Conservation (phyloP, 2,113 vertebrate species). For the Platysteira castanea region DNA sequence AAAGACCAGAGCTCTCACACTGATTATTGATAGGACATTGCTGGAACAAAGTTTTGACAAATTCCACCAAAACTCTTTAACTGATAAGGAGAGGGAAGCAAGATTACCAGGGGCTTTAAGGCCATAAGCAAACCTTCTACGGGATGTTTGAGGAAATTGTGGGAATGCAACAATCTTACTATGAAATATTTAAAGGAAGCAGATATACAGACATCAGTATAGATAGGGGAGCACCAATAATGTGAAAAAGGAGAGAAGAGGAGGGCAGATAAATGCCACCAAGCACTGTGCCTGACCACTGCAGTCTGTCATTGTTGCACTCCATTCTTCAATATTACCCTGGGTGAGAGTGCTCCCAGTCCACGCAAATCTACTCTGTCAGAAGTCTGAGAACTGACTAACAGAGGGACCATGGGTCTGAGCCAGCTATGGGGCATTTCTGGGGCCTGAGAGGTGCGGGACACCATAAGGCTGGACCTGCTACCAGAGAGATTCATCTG, state of each 20-base stretch:
- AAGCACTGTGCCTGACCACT: not conserved
- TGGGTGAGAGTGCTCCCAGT: not conserved
- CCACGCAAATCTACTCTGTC: not conserved
- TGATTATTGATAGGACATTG: not conserved
- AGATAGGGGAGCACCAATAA: not conserved
- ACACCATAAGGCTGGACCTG: not conserved
- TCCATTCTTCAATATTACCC: not conserved
- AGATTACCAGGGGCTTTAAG: not conserved
- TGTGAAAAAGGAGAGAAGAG: not conserved
- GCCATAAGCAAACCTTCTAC: not conserved
- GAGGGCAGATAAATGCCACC: not conserved
- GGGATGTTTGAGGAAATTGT: not conserved
- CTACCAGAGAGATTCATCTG: not conserved
- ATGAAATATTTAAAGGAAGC: not conserved
- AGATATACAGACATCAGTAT: not conserved
- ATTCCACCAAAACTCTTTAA: not conserved
- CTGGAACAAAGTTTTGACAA: not conserved
- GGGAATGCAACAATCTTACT: not conserved
- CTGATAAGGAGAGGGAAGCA: not conserved
- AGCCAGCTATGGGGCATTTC: not conserved
- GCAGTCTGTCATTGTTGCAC: not conserved
- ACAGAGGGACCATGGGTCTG: not conserved
- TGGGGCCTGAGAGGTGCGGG: fast-evolving
- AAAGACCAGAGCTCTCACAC: not conserved
- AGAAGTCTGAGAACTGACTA: not conserved